These are phyloP conservation scores for Bradypus variegatus DNA, from an alignment of 2,797 vertebrate species.

Conservation along the genomic window DNA sequence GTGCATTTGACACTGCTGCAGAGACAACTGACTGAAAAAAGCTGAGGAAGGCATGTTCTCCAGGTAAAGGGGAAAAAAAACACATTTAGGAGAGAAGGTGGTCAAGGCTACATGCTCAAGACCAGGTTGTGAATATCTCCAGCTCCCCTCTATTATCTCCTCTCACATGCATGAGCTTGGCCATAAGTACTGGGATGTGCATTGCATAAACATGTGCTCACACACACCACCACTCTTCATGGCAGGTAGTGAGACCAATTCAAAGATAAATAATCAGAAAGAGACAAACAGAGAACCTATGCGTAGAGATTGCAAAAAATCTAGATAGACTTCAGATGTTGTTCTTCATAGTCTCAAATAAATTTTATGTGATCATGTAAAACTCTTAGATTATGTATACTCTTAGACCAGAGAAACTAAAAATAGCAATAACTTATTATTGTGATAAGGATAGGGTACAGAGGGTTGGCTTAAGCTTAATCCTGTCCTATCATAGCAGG, in stretches of 20 bases:
- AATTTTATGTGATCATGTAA: not conserved
- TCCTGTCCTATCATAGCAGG: conserved; percentile 1
- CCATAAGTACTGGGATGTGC: not conserved
- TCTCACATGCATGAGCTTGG: not conserved
- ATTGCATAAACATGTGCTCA: not conserved
- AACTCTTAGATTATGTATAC: not conserved
- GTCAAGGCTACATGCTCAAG: not conserved
- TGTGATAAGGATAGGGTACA: not conserved
- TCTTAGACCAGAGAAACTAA: not conserved
- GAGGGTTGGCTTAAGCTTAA: not conserved
- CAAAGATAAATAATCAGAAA: conserved; percentile 18
- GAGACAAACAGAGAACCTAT: not conserved
- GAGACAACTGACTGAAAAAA: conserved; percentile 23
- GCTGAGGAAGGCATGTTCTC: not conserved
- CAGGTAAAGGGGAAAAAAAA: not conserved
- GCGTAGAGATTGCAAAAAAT: not conserved
- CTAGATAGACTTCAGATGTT: not conserved
- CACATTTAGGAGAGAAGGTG: not conserved
- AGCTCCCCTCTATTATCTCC: not conserved
- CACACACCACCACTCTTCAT: not conserved
- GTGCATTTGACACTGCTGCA: not conserved
- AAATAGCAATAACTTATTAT: not conserved
- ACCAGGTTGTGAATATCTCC: not conserved
- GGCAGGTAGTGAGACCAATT: not conserved
- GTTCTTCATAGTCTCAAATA: conserved; percentile 12